Evolutionary conservation across 2,113 vertebrate genomes (phyloP), one percentile per base, ranked within the genome.

Genomic region (Anthoscopus minutus): DNA sequence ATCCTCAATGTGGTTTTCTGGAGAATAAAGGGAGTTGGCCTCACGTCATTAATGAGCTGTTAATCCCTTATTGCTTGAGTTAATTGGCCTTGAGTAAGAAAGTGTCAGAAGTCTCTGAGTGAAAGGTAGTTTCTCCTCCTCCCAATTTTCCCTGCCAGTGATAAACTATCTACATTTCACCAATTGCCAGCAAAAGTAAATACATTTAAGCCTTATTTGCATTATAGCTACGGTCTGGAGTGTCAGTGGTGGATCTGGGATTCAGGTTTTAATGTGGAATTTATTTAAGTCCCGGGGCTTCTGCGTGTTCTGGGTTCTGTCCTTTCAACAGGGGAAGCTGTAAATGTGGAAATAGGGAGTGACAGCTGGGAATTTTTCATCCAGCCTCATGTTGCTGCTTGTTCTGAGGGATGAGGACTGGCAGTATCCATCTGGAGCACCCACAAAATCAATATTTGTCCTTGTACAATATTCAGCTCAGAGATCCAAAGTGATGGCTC

Each of bases 61-160:
- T 90, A 94, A 90, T 95, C 82, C 88, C 71, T 94, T 50, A 22
- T 81, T 83, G 58, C 86, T 92, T 53, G 80, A 92, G 58, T 80
- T 95, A 96, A 95, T 94, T 96, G 81, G 83, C 80, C 86, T 91
- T 74, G 83, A 76, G 40, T 58, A 79, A 45, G 83, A 79, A 92
- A 81, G 88, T 27, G 35, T 78, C 57, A 92, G 51, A 81, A 93
- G 64, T 28, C 40, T 48, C 24, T 7, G 48, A 93, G 81, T 81
- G 89, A 92, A 81, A 94, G 62, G 78, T 44, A 2, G 24, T 19
- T 82, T 74, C 40, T 72, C 65, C 53, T 86, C 90, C 85, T 82
- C 25, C 44, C 69, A 35, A 0, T 88, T 88, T 71, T 38, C 37
- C 20, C 61, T 35, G 38, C 14, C 27, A 38, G 47, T 89, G 92